phyloP scores from a whole-genome alignment of 2,113 vertebrate species.

The human (Homo sapiens) region DNA sequence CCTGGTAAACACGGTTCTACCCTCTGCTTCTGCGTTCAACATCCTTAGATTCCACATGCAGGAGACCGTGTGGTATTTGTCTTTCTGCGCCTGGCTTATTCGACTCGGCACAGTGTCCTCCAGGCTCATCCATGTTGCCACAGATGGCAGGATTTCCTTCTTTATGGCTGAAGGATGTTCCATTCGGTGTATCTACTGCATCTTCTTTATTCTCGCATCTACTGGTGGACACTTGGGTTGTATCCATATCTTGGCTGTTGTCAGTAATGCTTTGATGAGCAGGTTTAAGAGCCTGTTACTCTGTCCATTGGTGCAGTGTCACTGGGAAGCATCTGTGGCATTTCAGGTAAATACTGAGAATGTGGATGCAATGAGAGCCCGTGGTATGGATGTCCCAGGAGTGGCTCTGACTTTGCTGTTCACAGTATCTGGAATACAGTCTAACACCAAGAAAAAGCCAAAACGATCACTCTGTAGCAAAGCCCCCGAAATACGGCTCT shows the following conservation, averaged over 20 bases:
- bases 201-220: not conserved
- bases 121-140: fast-evolving
- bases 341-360: not conserved
- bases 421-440: not conserved
- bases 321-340: not conserved
- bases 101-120: fast-evolving
- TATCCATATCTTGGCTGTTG: no score
- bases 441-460: not conserved
- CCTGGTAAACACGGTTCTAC: not conserved
- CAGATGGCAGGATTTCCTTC: no score
- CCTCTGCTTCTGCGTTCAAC: not conserved
- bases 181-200: fast-evolving
- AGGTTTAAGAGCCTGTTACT: not conserved
- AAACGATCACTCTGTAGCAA: not conserved
- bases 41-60: fast-evolving
- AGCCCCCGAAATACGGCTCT: not conserved
- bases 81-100: not conserved
- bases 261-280: not conserved
- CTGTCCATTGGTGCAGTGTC: not conserved
- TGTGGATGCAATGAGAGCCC: not conserved
- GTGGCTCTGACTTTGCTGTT: not conserved
- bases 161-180: not conserved
- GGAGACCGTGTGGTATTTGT: fast-evolving
- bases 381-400: not conserved
- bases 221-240: not conserved